phyloP scores from a whole-genome alignment of 2,888 invertebrate species.

The Amiota communis region DNA sequence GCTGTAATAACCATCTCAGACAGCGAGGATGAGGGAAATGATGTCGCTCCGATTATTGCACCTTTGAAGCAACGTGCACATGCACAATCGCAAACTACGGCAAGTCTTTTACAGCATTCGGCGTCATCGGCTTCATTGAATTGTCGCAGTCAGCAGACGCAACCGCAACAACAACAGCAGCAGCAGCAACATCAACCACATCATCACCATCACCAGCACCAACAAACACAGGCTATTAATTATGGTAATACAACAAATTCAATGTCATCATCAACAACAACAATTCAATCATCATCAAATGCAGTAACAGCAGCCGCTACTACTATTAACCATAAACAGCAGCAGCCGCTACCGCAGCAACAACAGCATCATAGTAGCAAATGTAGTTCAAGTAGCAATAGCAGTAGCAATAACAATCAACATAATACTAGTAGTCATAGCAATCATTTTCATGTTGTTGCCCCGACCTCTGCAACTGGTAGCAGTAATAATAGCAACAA shows the following conservation, averaged over 20 bases:
- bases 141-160: slow-evolving; percentile 41
- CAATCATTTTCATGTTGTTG: slow-evolving; percentile 48
- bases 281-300: slow-evolving; percentile 20
- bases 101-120: slow-evolving; percentile 66
- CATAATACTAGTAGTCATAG: slow-evolving; percentile 36
- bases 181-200: slow-evolving; percentile 65
- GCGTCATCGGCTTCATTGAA: slow-evolving; percentile 51
- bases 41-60: slow-evolving; percentile 56
- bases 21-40: slow-evolving; percentile 89
- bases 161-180: slow-evolving; percentile 46
- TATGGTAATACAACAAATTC: slow-evolving; percentile 59
- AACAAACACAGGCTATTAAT: slow-evolving; percentile 57
- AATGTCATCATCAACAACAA: slow-evolving; percentile 44
- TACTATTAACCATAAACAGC: slow-evolving; percentile 31
- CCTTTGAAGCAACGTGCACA: slow-evolving; percentile 69
- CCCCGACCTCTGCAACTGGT: slow-evolving; percentile 53
- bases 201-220: slow-evolving; percentile 74
- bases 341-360: slow-evolving; percentile 30
- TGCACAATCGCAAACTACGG: slow-evolving; percentile 71
- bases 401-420: slow-evolving; percentile 34
- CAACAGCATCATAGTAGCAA: slow-evolving; percentile 33
- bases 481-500: slow-evolving; percentile 43
- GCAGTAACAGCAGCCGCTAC: slow-evolving; percentile 39
- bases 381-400: slow-evolving; percentile 39
- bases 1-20: slow-evolving; percentile 97